Base-by-base conservation (phyloP, 2,888 invertebrate genomes). In the Clanis bilineata region DNA sequence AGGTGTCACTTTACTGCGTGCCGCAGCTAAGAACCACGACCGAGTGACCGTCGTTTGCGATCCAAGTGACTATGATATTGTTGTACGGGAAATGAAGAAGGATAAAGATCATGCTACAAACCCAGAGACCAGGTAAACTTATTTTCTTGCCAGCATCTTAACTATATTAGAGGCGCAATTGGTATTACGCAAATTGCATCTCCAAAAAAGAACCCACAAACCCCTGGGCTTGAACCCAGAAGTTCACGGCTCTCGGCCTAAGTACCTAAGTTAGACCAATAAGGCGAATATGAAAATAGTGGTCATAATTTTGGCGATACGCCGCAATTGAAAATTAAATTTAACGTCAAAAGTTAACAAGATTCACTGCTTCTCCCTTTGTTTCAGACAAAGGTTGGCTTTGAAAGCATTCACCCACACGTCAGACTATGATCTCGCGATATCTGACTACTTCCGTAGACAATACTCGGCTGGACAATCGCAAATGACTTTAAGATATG, bases 401-500 rank as follows among this genome's bases (percentile, higher is more conserved):
- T 83, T 97, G 21, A 97, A 99, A 92, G 99, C 99, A 0, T 99
- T 99, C 82, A 98, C 97, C 1, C 98, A 98, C 82, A 99, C 99
- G 0, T 96, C 98, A 0, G 95, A 96, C 60, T 99, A 99, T 83
- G 99, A 99, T 85, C 94, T 95, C 59, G 97, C 98, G 41, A 99
- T 99, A 72, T 96, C 98, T 0, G 97, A 98, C 82, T 99, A 98
- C 82, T 98, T 99, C 93, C 95, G 99, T 10, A 96, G 96, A 79
- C 95, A 98, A 82, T 99, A 97, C 84, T 96, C 97, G 0, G 85
- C 93, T 3, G 95, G 95, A 1, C 91, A 93, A 1, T 95, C 97
- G 0, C 98, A 98, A 80, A 79, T 98, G 56, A 95, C 96, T 0
- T 91, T 99, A 51, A 94, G 98, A 74, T 99, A 99, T 86, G 99